phyloP scores from a whole-genome alignment of 53 echinoderm and acorn worm species.

The Henricia sp. region DNA sequence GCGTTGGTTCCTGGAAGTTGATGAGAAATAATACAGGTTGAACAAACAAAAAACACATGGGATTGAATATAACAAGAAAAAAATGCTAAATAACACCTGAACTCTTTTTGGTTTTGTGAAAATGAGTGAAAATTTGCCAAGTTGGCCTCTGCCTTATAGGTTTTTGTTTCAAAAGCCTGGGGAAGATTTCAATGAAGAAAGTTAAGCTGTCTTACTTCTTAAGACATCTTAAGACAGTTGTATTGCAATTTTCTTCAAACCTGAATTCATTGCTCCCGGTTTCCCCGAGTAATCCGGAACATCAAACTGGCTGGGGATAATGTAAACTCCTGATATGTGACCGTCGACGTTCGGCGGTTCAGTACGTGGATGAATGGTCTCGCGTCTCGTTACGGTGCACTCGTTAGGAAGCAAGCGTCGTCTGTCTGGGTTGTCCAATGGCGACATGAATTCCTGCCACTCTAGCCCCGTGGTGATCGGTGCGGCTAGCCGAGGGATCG shows the following conservation, averaged over 20 bases:
- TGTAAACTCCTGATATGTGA: constrained; percentile 76
- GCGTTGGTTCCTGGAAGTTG: constrained; percentile 82
- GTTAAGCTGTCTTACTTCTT: too few relatives aligned
- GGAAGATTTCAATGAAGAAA: too few relatives aligned
- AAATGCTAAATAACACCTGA: too few relatives aligned
- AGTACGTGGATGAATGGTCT: constrained; percentile 87
- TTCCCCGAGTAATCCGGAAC: constrained; percentile 90
- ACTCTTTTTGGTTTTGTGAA: too few relatives aligned
- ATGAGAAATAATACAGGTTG: too few relatives aligned
- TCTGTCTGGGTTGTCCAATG: constrained; percentile 89
- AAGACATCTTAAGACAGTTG: too few relatives aligned
- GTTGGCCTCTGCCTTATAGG: too few relatives aligned
- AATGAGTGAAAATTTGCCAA: too few relatives aligned
- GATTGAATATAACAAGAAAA: too few relatives aligned
- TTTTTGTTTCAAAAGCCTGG: too few relatives aligned
- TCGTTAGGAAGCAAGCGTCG: constrained; percentile 87
- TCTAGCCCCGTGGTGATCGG: constrained; percentile 76
- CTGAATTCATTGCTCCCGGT: constrained; percentile 93
- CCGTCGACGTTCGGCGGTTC: constrained; percentile 86
- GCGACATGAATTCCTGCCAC: constrained; percentile 85
- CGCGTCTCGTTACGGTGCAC: constrained; percentile 78
- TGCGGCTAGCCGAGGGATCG: constrained; percentile 78
- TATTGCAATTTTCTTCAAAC: too few relatives aligned
- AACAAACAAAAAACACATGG: too few relatives aligned
- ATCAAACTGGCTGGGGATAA: constrained; percentile 80